A percentile compares a stretch with the other conserved stretches of the same genome.
phyloP scores from a whole-genome alignment of 2,113 vertebrate genomes.

The Tiliqua scincoides region DNA sequence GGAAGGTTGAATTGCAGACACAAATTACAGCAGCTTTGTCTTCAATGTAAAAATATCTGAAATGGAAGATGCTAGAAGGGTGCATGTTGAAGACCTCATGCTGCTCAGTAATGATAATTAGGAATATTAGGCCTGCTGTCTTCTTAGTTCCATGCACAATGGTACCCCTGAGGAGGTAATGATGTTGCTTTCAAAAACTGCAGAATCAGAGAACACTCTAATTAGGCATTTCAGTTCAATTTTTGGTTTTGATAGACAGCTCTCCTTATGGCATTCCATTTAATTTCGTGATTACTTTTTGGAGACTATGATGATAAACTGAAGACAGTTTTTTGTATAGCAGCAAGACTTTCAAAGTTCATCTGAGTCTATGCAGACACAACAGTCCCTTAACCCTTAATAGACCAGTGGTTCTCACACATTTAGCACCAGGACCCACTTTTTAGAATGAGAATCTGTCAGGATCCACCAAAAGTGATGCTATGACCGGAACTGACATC shows the following conservation, averaged over 20 bases:
- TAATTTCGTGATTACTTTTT: conserved; percentile 42
- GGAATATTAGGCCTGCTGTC: conserved; percentile 14
- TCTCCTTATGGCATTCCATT: conserved; percentile 9
- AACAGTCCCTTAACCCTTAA: background rate
- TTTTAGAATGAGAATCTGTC: too few species aligned
- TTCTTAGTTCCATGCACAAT: conserved; percentile 3
- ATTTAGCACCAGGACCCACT: too few species aligned
- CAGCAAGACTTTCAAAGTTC: background rate
- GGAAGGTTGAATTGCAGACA: background rate
- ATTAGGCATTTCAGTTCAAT: conserved; percentile 42
- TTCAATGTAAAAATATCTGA: conserved; percentile 46
- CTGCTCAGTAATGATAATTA: conserved; percentile 52
- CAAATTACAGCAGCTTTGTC: conserved; percentile 52
- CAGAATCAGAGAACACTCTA: conserved; percentile 17
- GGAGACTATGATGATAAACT: background rate
- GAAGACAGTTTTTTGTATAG: background rate
- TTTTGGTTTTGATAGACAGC: conserved; percentile 37
- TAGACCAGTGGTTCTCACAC: too few species aligned
- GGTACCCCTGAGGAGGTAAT: background rate
- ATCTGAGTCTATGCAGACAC: background rate
- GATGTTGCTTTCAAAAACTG: conserved; percentile 12
- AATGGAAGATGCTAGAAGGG: conserved; percentile 44
- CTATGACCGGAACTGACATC: too few species aligned
- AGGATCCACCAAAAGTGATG: too few species aligned
- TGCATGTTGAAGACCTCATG: conserved; percentile 35